Evolutionary conservation across 2,797 vertebrate species (phyloP), one percentile per base, ranked within the genome.

Genomic region (Gastrophryne carolinensis): DNA sequence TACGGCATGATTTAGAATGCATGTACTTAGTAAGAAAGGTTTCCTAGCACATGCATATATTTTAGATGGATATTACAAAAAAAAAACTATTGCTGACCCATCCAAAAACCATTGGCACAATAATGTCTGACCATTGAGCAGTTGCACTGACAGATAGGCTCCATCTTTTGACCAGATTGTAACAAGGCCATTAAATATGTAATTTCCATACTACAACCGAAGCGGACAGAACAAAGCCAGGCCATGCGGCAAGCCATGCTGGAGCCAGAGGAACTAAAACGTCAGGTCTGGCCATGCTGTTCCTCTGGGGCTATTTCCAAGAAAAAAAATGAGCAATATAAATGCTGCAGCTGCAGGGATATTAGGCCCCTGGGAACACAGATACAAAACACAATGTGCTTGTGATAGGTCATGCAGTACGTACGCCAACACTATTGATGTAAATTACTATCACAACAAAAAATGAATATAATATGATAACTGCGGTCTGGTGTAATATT

Each of bases 341-440:
- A 78, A 78, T 64, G 67, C 67, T 72, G 67, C 67, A 72, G 60
- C 60, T 58, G 75, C 68, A 72, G 39, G 61, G 32, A 65, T 71
- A 72, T 49, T 65, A 50, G 39, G 23, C 60, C 15, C 39, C 17
- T 78, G 75, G 60, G 75, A 50, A 69, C 50, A n/a, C 30, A 65
- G 30, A 71, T 72, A 72, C 61, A 65, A 65, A 65, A 17, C 11
- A 61, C 53, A 72, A 15, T 78, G 54, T 60, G 60, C 72, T 72
- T 32, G 39, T 72, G n/a, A 65, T 58, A 69, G 29, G 11, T 12
- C 24, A 65, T 58, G 39, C 2, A 57, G 27, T 37, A 11, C 44
- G 66, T 57, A 15, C 11, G 47, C 37, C 21, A 39, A 57, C 32
- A n/a, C 50, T 65, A 58, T 58, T 56, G 58, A 63, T 76, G 49